Conservation (phyloP, 30 jellyfish, hydroid and myxozoan species). For the Clytia hemisphaerica region DNA sequence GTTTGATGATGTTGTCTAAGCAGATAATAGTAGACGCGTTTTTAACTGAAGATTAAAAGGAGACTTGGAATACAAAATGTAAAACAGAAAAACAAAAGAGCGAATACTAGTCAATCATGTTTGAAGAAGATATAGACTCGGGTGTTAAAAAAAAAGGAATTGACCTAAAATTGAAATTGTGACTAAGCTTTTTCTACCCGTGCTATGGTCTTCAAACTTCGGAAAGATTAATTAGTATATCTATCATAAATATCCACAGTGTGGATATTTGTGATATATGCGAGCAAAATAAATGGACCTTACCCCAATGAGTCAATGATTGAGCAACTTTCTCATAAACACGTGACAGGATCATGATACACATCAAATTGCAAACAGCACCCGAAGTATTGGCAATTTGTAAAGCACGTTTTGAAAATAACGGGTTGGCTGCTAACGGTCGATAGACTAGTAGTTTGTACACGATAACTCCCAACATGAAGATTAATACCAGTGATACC, state of each 20-base stretch:
- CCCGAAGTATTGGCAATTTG: constrained; percentile 94
- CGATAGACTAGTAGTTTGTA: constrained; percentile 89
- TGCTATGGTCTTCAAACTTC: too few species aligned
- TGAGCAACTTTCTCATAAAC: constrained; percentile 96
- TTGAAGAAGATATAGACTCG: too few species aligned
- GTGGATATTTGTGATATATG: not conserved
- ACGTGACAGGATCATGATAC: constrained; percentile 96
- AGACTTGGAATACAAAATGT: too few species aligned
- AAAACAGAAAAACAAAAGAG: too few species aligned
- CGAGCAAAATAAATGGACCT: not conserved
- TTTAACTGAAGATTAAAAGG: too few species aligned
- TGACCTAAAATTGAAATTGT: too few species aligned
- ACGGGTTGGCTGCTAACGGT: constrained; percentile 78
- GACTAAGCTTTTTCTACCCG: too few species aligned
- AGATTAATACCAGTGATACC: constrained; percentile 90
- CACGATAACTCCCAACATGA: constrained; percentile 96
- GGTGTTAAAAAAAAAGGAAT: too few species aligned
- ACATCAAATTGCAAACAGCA: constrained; percentile 91
- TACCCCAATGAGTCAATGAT: constrained; percentile 99
- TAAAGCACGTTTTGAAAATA: constrained; percentile 77
- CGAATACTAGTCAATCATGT: too few species aligned
- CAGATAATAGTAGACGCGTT: too few species aligned
- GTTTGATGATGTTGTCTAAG: too few species aligned
- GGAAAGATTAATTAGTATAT: too few species aligned
- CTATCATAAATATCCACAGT: not conserved